Evolutionary conservation across 2,113 vertebrate genomes (phyloP), one percentile per base, ranked within the genome.

Genomic region (Psammodynastes pulverulentus): DNA sequence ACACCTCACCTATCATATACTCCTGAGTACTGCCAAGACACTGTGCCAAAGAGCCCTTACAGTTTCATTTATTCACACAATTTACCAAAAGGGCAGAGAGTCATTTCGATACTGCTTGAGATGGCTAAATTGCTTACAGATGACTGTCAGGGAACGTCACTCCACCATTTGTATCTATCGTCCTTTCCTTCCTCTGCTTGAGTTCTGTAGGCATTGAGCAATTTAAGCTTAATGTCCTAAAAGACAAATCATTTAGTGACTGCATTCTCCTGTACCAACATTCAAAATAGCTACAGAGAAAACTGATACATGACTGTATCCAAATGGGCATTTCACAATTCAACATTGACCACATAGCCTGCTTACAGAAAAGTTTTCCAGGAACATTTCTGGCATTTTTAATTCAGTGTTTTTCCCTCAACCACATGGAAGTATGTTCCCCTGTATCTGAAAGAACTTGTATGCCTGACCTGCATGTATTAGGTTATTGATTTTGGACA

Each of bases 11-110:
- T 89, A 9, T 62, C 53, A 34, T 89, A 79, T 34, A 29, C 79
- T 92, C 52, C 53, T 92, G 72, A 45, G 45, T 62, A 84, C 53
- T 15, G 29, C 52, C 87, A 79, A 92, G 91, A 46, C 88, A 48
- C 9, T 89, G 21, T 46, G 91, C 29, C 39, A 24, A 13, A 26
- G n/a, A 91, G 54, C 56, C 26, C 43, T 89, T 39, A 8, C 7
- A 45, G 26, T 72, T 89, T 26, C 23, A 56, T 54, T 84, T 92
- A 84, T 21, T 84, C 29, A 92, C 26, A 10, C 24, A 39, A 45
- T 88, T 87, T 86, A 56, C 90, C 62, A 51, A 88, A 89, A 84
- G 39, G n/a, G 21, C 45, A 92, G 53, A 23, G 45, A 88, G 84
- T 84, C 17, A 79, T 84, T 92, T 92, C 3, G 17, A 21, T 53